Evolutionary conservation across 2,113 vertebrate species (phyloP).

Genomic region (Falco punctatus): DNA sequence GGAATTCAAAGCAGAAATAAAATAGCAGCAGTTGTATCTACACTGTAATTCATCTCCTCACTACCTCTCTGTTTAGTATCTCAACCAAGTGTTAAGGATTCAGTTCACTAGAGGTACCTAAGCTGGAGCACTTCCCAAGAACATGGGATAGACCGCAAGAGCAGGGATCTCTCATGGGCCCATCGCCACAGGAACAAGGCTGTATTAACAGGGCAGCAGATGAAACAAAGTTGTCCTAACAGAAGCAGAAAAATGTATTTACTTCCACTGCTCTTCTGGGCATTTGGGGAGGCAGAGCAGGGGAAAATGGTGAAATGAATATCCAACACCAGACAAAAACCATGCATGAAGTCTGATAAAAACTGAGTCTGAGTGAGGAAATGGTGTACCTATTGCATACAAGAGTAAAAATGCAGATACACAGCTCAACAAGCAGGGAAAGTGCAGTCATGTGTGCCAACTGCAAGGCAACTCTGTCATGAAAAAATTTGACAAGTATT

Average conservation of each 20-base stretch:
- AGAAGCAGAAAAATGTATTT: neutral
- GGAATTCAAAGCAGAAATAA: neutral
- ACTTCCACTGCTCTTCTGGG: neutral
- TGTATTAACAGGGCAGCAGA: neutral
- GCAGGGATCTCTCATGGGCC: neutral
- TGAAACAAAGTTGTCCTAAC: neutral
- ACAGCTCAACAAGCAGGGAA: neutral
- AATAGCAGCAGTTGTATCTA: neutral
- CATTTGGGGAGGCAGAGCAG: neutral
- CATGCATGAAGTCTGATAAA: neutral
- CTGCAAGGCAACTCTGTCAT: neutral
- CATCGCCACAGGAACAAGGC: neutral
- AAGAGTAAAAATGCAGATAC: neutral
- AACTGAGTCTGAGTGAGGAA: neutral
- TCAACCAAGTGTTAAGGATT: neutral
- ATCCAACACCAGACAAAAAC: neutral
- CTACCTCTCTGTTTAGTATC: neutral
- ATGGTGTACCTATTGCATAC: rapidly evolving
- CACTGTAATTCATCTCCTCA: neutral
- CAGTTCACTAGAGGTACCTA: neutral
- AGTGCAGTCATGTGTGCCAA: neutral
- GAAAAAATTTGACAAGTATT: neutral
- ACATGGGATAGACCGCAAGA: neutral
- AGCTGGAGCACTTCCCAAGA: neutral
- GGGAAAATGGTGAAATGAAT: neutral